A percentile compares a stretch with the other conserved stretches of the same genome.
Conservation (phyloP, 2,797 vertebrate genomes). For the Helarctos malayanus region DNA sequence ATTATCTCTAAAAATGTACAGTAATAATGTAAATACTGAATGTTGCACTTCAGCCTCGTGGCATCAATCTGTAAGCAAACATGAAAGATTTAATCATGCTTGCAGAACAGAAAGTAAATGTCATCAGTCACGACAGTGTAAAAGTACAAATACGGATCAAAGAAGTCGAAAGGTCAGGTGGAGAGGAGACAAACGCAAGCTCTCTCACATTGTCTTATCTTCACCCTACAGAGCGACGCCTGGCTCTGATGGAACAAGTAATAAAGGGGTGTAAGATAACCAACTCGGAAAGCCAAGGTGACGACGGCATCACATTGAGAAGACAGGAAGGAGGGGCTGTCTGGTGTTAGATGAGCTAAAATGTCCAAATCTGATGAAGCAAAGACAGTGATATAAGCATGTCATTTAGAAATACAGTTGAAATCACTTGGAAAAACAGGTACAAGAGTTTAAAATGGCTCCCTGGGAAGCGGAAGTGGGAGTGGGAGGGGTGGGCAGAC, state of each 20-base stretch:
- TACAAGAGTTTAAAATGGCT: neutral
- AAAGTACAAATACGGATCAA: neutral
- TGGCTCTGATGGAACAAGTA: neutral
- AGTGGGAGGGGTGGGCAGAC: neutral
- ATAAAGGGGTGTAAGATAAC: neutral
- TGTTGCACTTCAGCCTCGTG: neutral
- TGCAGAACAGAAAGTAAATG: conserved; percentile 21
- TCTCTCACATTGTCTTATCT: neutral
- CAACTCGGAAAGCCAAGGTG: neutral
- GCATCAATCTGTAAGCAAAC: neutral
- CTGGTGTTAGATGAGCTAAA: neutral
- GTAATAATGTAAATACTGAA: neutral
- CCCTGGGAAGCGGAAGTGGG: neutral
- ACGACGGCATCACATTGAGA: neutral
- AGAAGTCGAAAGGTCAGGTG: neutral
- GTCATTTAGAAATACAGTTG: neutral
- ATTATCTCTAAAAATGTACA: neutral
- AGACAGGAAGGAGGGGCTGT: neutral
- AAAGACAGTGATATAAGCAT: neutral
- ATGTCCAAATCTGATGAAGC: neutral
- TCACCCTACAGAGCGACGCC: neutral
- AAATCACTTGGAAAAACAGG: neutral
- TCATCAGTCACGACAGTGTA: neutral
- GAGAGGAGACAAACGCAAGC: neutral
- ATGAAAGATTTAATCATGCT: neutral